phyloP scores from a whole-genome alignment of 2,797 vertebrate genomes.

The Scarus forsteni region DNA sequence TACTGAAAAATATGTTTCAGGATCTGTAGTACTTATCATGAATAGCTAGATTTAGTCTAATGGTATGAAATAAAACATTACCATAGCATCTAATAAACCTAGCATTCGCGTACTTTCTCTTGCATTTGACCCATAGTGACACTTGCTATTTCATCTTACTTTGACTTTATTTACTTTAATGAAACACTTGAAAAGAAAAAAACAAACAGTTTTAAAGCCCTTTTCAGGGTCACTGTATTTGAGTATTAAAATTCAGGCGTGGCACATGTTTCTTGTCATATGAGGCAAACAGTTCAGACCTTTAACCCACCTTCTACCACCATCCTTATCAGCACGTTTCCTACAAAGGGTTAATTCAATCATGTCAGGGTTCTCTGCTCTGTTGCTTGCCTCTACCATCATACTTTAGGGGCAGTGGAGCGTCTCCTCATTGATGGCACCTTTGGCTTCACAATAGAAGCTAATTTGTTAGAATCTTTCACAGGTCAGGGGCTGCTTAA shows the following conservation, averaged over 20 bases:
- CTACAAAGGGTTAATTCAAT: constrained; percentile 96
- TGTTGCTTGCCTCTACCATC: constrained; percentile 92
- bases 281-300: constrained; percentile 53
- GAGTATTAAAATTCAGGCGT: constrained; percentile 37
- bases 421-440: constrained; percentile 99
- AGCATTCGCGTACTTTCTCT: too few relatives aligned
- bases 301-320: constrained; percentile 67
- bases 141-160: neutral
- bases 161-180: neutral
- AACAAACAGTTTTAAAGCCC: constrained; percentile 13
- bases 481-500: constrained; percentile 98
- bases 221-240: constrained; percentile 40
- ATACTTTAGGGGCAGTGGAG: constrained; percentile 97
- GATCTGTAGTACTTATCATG: too few relatives aligned
- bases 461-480: constrained; percentile 99
- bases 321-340: constrained; percentile 81
- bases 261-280: constrained; percentile 74
- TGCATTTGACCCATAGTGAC: too few relatives aligned
- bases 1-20: too few relatives aligned
- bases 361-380: constrained; percentile 94
- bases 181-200: neutral
- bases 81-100: too few relatives aligned
- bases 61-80: too few relatives aligned
- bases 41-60: too few relatives aligned
- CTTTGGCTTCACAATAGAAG: constrained; percentile 99